A percentile compares a stretch with the other conserved stretches of the same genome.
Evolutionary conservation across 2,888 invertebrate genomes (phyloP).

Genomic region (Cetonia aurata): DNA sequence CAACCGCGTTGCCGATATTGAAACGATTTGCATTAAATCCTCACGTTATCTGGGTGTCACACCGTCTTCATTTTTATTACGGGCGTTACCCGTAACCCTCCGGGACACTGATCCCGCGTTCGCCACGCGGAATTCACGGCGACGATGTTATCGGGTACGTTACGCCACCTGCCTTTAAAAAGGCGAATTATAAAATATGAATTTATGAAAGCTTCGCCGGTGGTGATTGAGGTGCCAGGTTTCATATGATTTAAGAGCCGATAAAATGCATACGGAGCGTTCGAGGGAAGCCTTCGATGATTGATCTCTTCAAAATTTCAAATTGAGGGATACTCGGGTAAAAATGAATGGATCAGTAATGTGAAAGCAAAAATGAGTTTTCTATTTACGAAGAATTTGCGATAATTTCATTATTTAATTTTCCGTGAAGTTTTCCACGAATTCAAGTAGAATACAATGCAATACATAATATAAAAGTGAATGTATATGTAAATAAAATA

Average conservation of each 20-base stretch:
- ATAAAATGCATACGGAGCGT: not conserved
- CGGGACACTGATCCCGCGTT: not conserved
- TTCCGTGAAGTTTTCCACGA: no score
- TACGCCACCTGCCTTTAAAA: conserved; percentile 24
- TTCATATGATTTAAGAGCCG: conserved; percentile 4
- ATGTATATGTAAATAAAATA: no score
- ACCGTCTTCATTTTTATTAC: conserved; percentile 39
- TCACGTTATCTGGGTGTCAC: conserved; percentile 34
- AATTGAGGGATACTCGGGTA: no score
- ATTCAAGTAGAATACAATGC: no score
- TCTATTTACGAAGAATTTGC: no score
- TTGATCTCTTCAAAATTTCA: no score
- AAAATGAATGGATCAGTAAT: no score
- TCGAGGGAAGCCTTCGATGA: no score
- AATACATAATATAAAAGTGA: no score
- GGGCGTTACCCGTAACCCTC: not conserved
- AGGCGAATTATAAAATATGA: conserved; percentile 32
- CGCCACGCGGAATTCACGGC: not conserved
- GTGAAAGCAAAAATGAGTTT: no score
- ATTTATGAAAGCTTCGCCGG: conserved; percentile 23
- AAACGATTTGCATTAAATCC: conserved; percentile 37
- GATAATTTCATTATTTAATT: no score
- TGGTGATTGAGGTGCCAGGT: conserved; percentile 21
- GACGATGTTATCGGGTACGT: not conserved
- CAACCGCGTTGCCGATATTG: conserved; percentile 27